Evolutionary conservation across 92 coral and sea anemone genomes (phyloP), one percentile per base, ranked within the genome.

Genomic region (Palythoa grandis): DNA sequence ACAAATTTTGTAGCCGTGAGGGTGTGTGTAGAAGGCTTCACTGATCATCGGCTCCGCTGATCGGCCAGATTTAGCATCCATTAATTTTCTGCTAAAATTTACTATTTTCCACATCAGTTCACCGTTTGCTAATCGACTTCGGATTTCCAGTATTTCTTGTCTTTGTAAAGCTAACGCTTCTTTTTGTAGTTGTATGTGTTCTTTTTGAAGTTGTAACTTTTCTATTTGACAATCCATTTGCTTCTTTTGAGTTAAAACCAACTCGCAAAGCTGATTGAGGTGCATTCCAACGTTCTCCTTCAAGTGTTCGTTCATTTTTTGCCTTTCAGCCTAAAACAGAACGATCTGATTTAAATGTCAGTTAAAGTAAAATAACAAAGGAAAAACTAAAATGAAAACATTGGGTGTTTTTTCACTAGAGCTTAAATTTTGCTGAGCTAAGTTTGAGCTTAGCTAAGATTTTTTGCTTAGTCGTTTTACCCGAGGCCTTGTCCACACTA

Each of bases 1-100:
- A 70, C 98, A 97, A 95, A 97, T 89, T 90, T 95, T 97, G 82
- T 97, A 97, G 70, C 99, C 99, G 91, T 97, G 92, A 83, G 93
- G 98, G 88, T 93, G 95, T 86, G 99, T 97, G 88, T 93, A 97
- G 87, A 97, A 97, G 25, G 99, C 92, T 82, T 97, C 99, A 72
- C 99, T 97, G 72, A 97, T 94, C 92, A 97, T 82, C 72, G 96
- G 95, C 78, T 97, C 99, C 3, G 98, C 87, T 6, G 95, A 91
- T 11, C 99, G 95, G 54, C 96, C 98, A 17, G 95, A 84, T 72
- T 92, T 97, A 29, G 98, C 99, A 53, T 97, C 97, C 94, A 92
- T 91, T 8, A 97, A 61, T 65, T 95, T 95, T 67, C 96, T 87
- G 20, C 86, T 91, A 80, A 97, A 95, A 77, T 95, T 90, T 16